phyloP scores from a whole-genome alignment of 1,140 invertebrate genomes.

The Drosophila yakuba region DNA sequence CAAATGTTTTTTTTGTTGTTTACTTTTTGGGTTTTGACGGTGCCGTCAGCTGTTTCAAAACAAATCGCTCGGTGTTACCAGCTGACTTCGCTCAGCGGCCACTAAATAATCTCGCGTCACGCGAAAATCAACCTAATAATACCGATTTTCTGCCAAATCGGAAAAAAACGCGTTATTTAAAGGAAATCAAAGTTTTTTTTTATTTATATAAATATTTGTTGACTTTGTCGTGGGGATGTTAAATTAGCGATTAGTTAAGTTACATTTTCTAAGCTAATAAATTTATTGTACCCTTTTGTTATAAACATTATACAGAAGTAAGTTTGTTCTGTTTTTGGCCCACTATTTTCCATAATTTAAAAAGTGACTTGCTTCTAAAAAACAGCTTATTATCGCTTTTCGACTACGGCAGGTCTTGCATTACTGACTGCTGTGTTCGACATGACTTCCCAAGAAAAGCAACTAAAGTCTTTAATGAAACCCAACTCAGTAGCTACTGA shows the following conservation, averaged over 20 bases:
- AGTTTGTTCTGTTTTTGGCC: too few species aligned
- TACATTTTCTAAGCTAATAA: too few species aligned
- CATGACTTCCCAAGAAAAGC: background rate
- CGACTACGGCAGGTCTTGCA: background rate
- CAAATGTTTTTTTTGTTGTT: conserved; percentile 54
- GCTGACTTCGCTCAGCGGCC: background rate
- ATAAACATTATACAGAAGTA: too few species aligned
- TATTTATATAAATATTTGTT: background rate
- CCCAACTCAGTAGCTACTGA: background rate
- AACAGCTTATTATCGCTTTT: too few species aligned
- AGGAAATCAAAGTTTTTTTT: background rate
- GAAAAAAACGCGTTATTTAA: background rate
- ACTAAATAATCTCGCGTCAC: background rate
- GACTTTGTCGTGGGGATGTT: too few species aligned
- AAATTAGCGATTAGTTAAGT: too few species aligned
- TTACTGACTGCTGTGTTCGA: background rate
- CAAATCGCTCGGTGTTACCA: conserved; percentile 8
- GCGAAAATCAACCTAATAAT: background rate
- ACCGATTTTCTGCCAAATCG: background rate
- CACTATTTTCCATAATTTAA: too few species aligned
- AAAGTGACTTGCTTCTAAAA: too few species aligned
- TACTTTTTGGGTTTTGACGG: conserved; percentile 24
- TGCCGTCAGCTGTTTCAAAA: conserved; percentile 16
- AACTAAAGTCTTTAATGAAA: background rate
- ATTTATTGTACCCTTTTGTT: too few species aligned